phyloP scores from a whole-genome alignment of 2,797 vertebrate species.

The Chelon auratus region DNA sequence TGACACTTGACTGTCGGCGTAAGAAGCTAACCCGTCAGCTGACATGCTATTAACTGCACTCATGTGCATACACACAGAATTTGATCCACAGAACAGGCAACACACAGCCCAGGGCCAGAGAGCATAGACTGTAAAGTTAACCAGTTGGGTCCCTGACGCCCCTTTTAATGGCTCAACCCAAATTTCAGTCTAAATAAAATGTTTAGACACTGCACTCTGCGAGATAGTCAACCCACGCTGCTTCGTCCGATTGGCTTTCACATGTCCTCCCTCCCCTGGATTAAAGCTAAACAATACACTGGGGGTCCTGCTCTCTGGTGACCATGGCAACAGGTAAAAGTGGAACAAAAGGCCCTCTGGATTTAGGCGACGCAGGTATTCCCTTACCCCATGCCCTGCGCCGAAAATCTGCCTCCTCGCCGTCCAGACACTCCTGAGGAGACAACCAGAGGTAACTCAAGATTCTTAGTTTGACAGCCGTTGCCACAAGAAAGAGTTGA shows the following conservation, averaged over 20 bases:
- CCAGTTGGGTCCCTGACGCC: slow-evolving; percentile 2
- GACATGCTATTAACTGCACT: slow-evolving; percentile 18
- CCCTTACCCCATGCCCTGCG: slow-evolving; percentile 99
- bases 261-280: slow-evolving; percentile 65
- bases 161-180: slow-evolving; percentile 20
- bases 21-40: slow-evolving; percentile 39
- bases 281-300: slow-evolving; percentile 76
- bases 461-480: slow-evolving; percentile 26
- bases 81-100: slow-evolving; percentile 21
- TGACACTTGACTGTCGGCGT: slow-evolving; percentile 33
- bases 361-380: slow-evolving; percentile 72
- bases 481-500: background rate
- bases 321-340: slow-evolving; percentile 81
- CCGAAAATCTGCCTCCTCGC: slow-evolving; percentile 96
- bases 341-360: slow-evolving; percentile 69
- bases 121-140: slow-evolving; percentile 28
- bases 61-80: slow-evolving; percentile 17
- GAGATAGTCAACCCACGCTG: slow-evolving; percentile 41
- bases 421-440: slow-evolving; percentile 84
- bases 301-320: slow-evolving; percentile 78
- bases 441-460: slow-evolving; percentile 28
- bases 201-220: slow-evolving; percentile 37
- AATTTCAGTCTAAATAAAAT: slow-evolving; percentile 45
- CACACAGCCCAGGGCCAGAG: slow-evolving; percentile 47
- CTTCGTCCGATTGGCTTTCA: slow-evolving; percentile 57